Conservation (phyloP, 2,113 vertebrate genomes). For the Tragelaphus imberbis region DNA sequence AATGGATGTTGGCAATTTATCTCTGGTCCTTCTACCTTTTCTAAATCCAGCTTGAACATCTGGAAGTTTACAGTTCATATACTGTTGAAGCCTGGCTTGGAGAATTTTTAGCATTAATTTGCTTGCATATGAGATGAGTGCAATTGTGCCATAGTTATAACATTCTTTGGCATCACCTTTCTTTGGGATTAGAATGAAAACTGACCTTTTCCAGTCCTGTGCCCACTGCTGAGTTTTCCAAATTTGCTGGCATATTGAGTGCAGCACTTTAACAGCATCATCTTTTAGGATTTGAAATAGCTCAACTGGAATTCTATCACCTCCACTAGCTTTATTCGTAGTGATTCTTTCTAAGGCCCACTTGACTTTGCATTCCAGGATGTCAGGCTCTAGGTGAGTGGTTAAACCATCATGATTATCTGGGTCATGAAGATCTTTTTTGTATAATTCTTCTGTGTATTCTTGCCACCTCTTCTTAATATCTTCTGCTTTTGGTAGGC, state of each 20-base stretch:
- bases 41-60: background rate
- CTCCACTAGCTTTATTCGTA: rapidly evolving
- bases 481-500: background rate
- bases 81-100: background rate
- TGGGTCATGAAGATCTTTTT: background rate
- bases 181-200: background rate
- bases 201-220: background rate
- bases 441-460: background rate
- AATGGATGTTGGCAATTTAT: background rate
- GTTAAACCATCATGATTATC: background rate
- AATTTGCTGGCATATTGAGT: background rate
- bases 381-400: background rate
- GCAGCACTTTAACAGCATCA: background rate
- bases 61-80: background rate
- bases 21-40: background rate
- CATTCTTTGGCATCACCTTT: background rate
- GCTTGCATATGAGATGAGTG: rapidly evolving
- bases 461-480: background rate
- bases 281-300: background rate
- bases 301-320: background rate
- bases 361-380: background rate
- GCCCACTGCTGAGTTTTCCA: background rate
- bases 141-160: background rate
- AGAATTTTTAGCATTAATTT: background rate
- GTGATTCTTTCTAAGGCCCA: background rate